These are phyloP conservation scores for Artemisiospiza belli DNA, from an alignment of 2,113 vertebrate genomes.

Conservation along the genomic window DNA sequence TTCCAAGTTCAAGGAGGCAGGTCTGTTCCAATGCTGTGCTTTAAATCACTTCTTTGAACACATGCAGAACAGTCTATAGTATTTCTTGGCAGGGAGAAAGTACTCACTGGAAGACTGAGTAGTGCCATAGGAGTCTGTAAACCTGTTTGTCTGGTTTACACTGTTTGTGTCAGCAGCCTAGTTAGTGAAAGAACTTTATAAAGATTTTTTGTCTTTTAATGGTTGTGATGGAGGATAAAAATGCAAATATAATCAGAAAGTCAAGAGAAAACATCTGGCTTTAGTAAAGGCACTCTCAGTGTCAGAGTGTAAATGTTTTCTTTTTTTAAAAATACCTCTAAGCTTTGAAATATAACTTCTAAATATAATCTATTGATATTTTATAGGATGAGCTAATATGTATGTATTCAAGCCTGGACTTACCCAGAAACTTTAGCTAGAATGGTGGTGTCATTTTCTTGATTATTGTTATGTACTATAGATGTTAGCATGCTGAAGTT, in stretches of 20 bases:
- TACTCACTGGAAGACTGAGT: not conserved
- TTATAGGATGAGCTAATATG: not conserved
- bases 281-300: not conserved
- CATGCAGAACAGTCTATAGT: not conserved
- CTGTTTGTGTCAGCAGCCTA: not conserved
- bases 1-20: not conserved
- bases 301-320: too few species aligned
- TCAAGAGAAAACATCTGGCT: not conserved
- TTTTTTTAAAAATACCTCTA: not conserved
- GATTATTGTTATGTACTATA: not conserved
- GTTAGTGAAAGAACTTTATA: not conserved
- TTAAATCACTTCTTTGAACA: not conserved
- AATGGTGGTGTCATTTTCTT: not conserved
- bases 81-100: not conserved
- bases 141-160: conserved; percentile 28
- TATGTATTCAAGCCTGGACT: not conserved
- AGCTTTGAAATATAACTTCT: not conserved
- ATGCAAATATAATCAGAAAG: not conserved
- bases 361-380: not conserved
- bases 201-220: not conserved
- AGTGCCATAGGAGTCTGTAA: not conserved
- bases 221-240: not conserved
- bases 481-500: not conserved
- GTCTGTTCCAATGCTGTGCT: not conserved
- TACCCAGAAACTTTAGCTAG: not conserved